These are phyloP conservation scores for Stylophora pistillata DNA, from an alignment of 64 coral and sea anemone genomes.

Conservation along the genomic window DNA sequence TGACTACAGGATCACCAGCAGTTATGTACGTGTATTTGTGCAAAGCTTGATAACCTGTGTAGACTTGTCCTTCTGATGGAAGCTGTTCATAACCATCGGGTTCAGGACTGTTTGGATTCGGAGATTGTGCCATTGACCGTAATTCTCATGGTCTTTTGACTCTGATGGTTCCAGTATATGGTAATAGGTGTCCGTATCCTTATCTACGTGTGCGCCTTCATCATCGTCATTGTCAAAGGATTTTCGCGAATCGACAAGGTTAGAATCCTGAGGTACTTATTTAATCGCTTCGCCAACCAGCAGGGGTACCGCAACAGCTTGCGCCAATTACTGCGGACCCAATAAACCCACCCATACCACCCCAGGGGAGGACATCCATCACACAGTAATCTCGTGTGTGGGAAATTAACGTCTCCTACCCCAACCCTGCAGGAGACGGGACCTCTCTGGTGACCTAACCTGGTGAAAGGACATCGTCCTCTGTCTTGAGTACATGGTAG, in stretches of 20 bases:
- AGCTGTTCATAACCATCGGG: neutral
- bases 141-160: neutral
- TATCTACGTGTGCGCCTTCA: neutral
- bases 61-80: neutral
- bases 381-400: too few species aligned
- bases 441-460: too few species aligned
- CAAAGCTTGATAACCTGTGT: neutral
- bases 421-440: too few species aligned
- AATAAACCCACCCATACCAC: too few species aligned
- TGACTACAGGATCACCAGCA: neutral
- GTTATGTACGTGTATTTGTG: slow-evolving; percentile 9
- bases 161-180: neutral
- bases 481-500: neutral
- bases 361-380: too few species aligned
- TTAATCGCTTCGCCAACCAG: too few species aligned
- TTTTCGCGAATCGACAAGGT: neutral
- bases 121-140: neutral
- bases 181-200: neutral
- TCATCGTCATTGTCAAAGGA: neutral
- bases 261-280: neutral
- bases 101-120: neutral
- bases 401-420: too few species aligned
- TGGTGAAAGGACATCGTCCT: neutral
- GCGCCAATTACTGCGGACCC: too few species aligned
- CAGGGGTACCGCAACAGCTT: too few species aligned